Base-by-base conservation (phyloP, 2,113 vertebrate species). In the Neodontobutis hainanensis region DNA sequence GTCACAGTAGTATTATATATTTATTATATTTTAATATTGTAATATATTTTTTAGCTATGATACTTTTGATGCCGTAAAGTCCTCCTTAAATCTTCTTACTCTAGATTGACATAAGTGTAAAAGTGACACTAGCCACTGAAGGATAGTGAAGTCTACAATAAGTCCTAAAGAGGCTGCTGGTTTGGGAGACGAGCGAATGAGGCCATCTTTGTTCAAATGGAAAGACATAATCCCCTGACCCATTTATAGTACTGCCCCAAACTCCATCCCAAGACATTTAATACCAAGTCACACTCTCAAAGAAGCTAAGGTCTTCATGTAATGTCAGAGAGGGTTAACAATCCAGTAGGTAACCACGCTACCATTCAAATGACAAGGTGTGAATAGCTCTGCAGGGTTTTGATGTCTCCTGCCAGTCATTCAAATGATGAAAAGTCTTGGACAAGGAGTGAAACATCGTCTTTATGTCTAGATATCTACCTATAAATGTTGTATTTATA, bases 161-260 rank as follows among this genome's bases (percentile, higher is more conserved):
- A 55, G 52, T 38, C 34, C 4, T n/a, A 34, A 34, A 14, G 32
- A 36, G 14, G 52, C 12, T 15, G 34, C 52, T 15, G 34, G 52
- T 55, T 38, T n/a, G 6, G 14, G 7, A 55, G 52, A 38, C 34
- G 52, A 55, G 12, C 36, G 32, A n/a, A 38, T 12, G 34, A 36
- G 52, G 52, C 52, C 52, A 9, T 55, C 34, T 36, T 55, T 36
- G 52, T 55, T 34, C 36, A 55, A 55, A 55, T 55, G 52, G 38
- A 55, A 55, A 55, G 52, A 15, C 52, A 55, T 55, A 55, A 55
- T 55, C 52, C 52, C 8, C 52, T 55, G 52, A 55, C 52, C 52
- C 52, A 55, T 55, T 55, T 55, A 55, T 34, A 55, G 52, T n/a
- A 55, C 34, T n/a, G 52, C 12, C 52, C 34, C 34, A 36, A 55